Evolutionary conservation across 1,140 invertebrate genomes (phyloP).

Genomic region (Temnothorax nylanderi): DNA sequence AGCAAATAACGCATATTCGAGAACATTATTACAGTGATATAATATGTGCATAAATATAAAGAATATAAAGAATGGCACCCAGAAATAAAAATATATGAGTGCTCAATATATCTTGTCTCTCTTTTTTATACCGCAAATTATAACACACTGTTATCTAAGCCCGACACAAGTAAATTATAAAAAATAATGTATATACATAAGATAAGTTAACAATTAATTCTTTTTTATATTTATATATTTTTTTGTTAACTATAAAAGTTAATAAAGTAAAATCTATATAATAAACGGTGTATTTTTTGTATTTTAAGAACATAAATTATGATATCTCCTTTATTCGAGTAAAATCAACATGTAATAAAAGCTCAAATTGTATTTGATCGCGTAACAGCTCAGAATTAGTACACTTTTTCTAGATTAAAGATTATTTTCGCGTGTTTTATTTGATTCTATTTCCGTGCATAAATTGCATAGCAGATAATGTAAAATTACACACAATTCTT

Average conservation of each 20-base stretch:
- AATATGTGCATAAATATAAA: neutral
- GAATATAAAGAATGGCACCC: neutral
- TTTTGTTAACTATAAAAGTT: neutral
- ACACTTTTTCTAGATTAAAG: neutral
- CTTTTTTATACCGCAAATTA: neutral
- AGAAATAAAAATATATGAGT: neutral
- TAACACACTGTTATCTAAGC: neutral
- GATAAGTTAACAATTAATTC: neutral
- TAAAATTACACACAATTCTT: slow-evolving; percentile 21
- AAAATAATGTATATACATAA: neutral
- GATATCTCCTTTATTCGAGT: neutral
- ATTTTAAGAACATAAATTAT: neutral
- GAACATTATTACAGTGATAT: neutral
- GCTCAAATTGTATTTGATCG: neutral
- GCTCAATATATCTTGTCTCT: neutral
- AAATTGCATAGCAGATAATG: neutral
- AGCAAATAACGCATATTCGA: neutral
- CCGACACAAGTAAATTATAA: neutral
- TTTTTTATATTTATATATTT: neutral
- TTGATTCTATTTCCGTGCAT: neutral
- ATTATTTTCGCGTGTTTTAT: neutral
- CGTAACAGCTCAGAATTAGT: neutral
- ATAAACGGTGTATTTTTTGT: neutral
- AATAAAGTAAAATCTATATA: neutral
- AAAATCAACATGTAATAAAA: slow-evolving; percentile 2